Base-by-base conservation (phyloP, 2,113 vertebrate species). In the Lathamus discolor region DNA sequence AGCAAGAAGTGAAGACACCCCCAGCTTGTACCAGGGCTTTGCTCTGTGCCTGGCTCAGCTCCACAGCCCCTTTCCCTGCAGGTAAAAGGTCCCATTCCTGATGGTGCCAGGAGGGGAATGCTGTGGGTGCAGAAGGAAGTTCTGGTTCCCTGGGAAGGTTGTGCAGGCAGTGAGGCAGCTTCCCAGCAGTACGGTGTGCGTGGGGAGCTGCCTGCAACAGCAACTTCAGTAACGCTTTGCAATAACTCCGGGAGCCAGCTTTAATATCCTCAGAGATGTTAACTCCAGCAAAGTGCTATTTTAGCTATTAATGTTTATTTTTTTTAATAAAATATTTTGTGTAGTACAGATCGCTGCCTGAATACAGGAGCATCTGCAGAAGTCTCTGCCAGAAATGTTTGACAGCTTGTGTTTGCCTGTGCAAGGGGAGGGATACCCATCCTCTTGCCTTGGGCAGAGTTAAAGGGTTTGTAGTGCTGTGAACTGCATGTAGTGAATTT, bases 191-290 rank as follows among this genome's bases (percentile, higher is more conserved):
- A 35, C 7, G 1, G 9, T 4, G 10, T 70, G 83, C 17, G 1
- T 35, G 77, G 82, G 95, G 85, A 97, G 83, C 88, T 93, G 89
- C 86, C 80, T 20, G 74, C 62, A 80, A 75, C 90, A 55, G 11
- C 90, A 92, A 1, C 72, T 43, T 48, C 92, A 83, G 52, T 94
- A 93, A 80, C 2, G 3, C 85, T 90, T 46, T 84, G 83, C 88
- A 95, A 64, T 97, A 94, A 83, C 43, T 1, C 84, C 39, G 54
- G 35, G 93, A 94, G 95, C 66, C 86, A 66, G 22, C 75, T 94
- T 91, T 91, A 91, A 92, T 95, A 94, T 93, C 88, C 95, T 94
- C 92, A 55, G 93, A 88, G 88, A 75, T 68, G 64, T 80, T 92
- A 92, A 88, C 83, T 86, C 51, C 55, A 86, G 66, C 35, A 57